Evolutionary conservation across 2,797 vertebrate species (phyloP).

Genomic region (Oophaga sylvatica): DNA sequence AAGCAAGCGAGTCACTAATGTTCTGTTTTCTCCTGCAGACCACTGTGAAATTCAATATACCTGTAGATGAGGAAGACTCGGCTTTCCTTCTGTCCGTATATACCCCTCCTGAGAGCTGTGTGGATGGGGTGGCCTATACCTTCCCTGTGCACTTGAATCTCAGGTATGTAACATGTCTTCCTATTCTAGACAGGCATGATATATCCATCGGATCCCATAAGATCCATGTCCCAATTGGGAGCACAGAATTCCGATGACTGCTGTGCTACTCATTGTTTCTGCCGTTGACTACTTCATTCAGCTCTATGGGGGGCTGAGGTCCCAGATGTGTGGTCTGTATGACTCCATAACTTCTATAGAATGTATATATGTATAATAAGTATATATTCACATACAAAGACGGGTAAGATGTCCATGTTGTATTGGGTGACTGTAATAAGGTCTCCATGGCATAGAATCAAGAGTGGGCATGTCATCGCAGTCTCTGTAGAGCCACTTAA

Average conservation of each 20-base stretch:
- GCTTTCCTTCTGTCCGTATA: constrained; percentile 70
- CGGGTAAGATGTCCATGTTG: not conserved
- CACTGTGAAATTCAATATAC: constrained; percentile 67
- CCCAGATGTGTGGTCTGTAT: not conserved
- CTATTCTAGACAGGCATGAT: not conserved
- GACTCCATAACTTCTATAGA: not conserved
- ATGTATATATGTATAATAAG: not conserved
- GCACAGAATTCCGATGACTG: not conserved
- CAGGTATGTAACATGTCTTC: constrained; percentile 64
- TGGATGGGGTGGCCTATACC: constrained; percentile 54
- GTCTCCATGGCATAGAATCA: too few species aligned
- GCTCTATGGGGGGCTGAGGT: not conserved
- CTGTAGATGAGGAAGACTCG: constrained; percentile 64
- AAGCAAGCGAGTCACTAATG: not conserved
- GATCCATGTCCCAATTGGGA: not conserved
- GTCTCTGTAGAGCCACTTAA: too few species aligned
- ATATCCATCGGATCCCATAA: not conserved
- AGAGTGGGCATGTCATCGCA: too few species aligned
- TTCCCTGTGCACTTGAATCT: constrained; percentile 66
- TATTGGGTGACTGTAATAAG: not conserved
- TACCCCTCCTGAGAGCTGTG: constrained; percentile 66
- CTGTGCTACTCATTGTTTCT: not conserved
- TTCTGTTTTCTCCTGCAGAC: constrained; percentile 59
- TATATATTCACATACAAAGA: too few species aligned
- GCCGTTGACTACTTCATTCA: not conserved